Base-by-base conservation (phyloP, 2,888 invertebrate genomes). In the Tholera decimalis region DNA sequence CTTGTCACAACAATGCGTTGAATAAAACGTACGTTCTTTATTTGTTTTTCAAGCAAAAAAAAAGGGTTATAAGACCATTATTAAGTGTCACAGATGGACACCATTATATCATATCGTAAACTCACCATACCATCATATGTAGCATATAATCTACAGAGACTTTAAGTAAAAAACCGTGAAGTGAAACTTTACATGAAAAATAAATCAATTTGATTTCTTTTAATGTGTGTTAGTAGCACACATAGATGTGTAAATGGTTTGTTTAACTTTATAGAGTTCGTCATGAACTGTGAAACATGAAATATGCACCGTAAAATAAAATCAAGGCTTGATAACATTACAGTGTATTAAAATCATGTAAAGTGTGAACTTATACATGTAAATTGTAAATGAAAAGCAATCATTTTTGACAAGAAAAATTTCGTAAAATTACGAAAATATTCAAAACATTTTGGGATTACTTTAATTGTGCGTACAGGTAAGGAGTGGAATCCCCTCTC, bases 291-390 rank as follows among this genome's bases (percentile, higher is more conserved):
- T 53, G 54, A 47, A 57, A 66, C 66, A 46, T 72, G 73, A 77
- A 73, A 44, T 61, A 77, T 77, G 73, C 63, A 39, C 63, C 78
- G 78, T 67, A 33, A 76, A 77, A 77, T 77, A 50, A 41, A 55
- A 67, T 44, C 59, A 39, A 51, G 37, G 49, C 37, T 30, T 43
- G 58, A 20, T 37, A 53, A 46, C 47, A 56, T 43, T 53, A 62
- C 26, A 35, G 46, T 39, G 41, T n/a, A 61, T 76, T 30, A 41
- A 58, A 41, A 50, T 46, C 46, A 41, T 60, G 20, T 43, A 46
- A 49, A 46, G 28, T 39, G 35, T 15, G 18, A 51, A 51, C 15
- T 30, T 15, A 37, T 55, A 49, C 9, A n/a, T 39, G 18, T 6
- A 47, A 35, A 8, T 18, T 39, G 18, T 6, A 47, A 35, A 8